Conservation (phyloP, 1,140 invertebrate species). For the Antheraea mylitta region DNA sequence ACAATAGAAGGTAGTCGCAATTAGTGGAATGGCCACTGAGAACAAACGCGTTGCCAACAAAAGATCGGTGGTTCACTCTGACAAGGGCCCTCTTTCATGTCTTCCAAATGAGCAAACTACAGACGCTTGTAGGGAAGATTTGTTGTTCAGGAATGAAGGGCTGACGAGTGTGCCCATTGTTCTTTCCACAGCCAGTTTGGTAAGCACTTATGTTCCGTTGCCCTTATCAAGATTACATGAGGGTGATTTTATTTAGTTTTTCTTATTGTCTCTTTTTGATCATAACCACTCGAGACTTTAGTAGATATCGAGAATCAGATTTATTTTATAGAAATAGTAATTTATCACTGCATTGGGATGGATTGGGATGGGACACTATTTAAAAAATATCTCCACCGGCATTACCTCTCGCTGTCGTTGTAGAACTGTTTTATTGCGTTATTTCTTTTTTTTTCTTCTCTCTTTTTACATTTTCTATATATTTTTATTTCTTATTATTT, state of each 20-base stretch:
- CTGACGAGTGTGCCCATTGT: constrained; percentile 63
- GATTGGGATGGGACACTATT: no score
- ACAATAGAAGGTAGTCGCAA: constrained; percentile 73
- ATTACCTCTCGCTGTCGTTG: no score
- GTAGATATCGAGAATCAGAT: neutral
- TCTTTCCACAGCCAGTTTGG: constrained; percentile 58
- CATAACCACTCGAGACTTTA: neutral
- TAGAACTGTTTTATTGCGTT: no score
- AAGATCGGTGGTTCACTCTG: constrained; percentile 54
- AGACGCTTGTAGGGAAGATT: constrained; percentile 63
- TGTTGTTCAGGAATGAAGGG: constrained; percentile 69
- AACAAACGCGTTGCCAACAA: constrained; percentile 70
- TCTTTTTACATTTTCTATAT: no score
- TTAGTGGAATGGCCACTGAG: constrained; percentile 74
- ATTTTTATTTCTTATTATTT: no score
- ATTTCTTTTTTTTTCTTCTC: no score
- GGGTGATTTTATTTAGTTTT: constrained; percentile 32
- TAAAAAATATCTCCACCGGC: no score
- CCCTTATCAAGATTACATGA: constrained; percentile 67
- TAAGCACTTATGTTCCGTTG: constrained; percentile 64
- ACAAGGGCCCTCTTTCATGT: constrained; percentile 68
- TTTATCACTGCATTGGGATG: no score
- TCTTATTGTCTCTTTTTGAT: neutral
- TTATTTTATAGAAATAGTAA: no score
- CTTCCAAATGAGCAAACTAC: constrained; percentile 77